Conservation (phyloP, 2,888 invertebrate species). For the Lamproptera curius region DNA sequence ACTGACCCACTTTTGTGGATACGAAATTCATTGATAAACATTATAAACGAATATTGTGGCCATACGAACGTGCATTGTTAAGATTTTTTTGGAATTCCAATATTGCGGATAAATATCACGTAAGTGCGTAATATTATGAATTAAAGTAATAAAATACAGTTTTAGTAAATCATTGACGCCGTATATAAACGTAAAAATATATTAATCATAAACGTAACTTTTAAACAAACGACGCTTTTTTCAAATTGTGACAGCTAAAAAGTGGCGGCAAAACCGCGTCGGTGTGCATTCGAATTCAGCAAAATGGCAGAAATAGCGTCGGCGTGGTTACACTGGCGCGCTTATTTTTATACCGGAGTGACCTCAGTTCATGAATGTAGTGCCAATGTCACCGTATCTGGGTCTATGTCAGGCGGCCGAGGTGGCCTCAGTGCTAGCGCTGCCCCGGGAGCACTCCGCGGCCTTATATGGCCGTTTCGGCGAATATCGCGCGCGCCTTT, state of each 20-base stretch:
- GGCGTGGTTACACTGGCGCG: conserved; percentile 36
- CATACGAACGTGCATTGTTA: neutral
- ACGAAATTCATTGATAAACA: conserved; percentile 15
- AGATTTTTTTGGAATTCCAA: too few species aligned
- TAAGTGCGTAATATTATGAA: too few species aligned
- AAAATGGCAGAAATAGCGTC: conserved; percentile 45
- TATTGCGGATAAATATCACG: too few species aligned
- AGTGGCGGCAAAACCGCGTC: neutral
- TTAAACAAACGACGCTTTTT: too few species aligned
- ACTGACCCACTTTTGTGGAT: conserved; percentile 16
- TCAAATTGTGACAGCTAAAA: too few species aligned
- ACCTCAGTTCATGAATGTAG: conserved; percentile 75
- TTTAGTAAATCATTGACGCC: too few species aligned
- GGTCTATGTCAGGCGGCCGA: conserved; percentile 68
- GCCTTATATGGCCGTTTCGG: conserved; percentile 38
- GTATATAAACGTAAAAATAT: too few species aligned
- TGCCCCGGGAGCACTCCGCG: conserved; percentile 29
- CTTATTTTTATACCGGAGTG: conserved; percentile 72
- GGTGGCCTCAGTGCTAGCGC: conserved; percentile 52
- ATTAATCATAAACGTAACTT: too few species aligned
- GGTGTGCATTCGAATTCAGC: conserved; percentile 35
- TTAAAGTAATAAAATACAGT: too few species aligned
- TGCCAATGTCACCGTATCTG: conserved; percentile 74
- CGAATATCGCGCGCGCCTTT: conserved; percentile 2
- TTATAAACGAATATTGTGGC: neutral